These are phyloP conservation scores for Latrodectus elegans DNA, from an alignment of 2,888 invertebrate species.

Conservation along the genomic window DNA sequence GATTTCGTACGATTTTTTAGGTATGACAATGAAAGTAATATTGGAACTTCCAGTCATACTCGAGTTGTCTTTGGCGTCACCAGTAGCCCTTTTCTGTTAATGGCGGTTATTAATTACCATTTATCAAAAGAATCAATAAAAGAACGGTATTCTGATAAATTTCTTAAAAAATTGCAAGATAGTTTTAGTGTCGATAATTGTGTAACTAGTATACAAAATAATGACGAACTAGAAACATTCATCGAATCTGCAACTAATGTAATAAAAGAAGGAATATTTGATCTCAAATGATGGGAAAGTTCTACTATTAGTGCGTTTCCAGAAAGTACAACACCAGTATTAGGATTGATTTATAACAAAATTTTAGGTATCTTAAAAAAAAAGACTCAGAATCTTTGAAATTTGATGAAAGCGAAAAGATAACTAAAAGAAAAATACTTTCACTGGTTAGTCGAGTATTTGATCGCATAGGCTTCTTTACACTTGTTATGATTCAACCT, in stretches of 20 bases:
- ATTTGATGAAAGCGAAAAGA: slow-evolving; percentile 11
- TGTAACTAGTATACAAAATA: slow-evolving; percentile 21
- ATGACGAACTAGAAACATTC: too few relatives aligned
- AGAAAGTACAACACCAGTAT: not conserved
- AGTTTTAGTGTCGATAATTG: not conserved
- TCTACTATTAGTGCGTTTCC: not conserved
- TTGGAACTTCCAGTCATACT: too few relatives aligned
- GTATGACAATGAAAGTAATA: not conserved
- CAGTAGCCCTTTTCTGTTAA: too few relatives aligned
- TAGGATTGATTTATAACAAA: slow-evolving; percentile 5
- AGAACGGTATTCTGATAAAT: too few relatives aligned
- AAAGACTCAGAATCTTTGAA: not conserved
- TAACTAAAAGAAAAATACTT: slow-evolving; percentile 22
- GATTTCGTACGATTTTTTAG: too few relatives aligned
- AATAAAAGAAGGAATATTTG: slow-evolving; percentile 29
- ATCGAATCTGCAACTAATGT: slow-evolving; percentile 8
- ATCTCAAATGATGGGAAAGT: slow-evolving; percentile 22
- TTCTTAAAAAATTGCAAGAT: not conserved
- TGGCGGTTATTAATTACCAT: too few relatives aligned
- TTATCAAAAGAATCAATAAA: too few relatives aligned
- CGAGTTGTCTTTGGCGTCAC: too few relatives aligned
- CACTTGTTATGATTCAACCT: not conserved
- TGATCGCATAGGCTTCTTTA: not conserved
- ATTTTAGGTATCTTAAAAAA: not conserved
- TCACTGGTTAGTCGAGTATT: too few relatives aligned